Conservation (phyloP, 2,888 invertebrate genomes). For the Parelbella ahira region DNA sequence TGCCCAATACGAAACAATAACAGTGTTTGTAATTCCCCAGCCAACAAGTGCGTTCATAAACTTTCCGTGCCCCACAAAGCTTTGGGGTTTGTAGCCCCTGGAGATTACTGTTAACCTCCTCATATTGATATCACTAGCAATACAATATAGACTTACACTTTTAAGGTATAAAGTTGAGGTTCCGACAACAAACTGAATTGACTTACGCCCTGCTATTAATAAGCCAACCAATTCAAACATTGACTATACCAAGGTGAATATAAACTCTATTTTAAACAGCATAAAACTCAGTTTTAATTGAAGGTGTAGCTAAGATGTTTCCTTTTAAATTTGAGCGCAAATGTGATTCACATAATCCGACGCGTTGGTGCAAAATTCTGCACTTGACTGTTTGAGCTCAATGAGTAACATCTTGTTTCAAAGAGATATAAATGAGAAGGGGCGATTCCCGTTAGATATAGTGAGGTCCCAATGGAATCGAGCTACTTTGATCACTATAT, state of each 20-base stretch:
- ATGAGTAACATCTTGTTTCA: conserved; percentile 68
- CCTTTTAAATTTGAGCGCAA: conserved; percentile 34
- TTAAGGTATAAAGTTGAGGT: no score
- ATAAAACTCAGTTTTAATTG: conserved; percentile 8
- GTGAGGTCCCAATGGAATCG: conserved; percentile 33
- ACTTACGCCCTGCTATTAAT: no score
- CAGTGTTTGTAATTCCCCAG: conserved; percentile 71
- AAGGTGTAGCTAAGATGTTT: conserved; percentile 4
- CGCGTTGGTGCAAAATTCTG: conserved; percentile 63
- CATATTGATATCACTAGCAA: no score
- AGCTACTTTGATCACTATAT: conserved; percentile 31
- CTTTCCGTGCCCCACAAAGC: conserved; percentile 69
- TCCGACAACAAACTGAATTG: no score
- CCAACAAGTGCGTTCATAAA: conserved; percentile 75
- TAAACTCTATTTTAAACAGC: neutral
- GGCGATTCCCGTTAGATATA: conserved; percentile 31
- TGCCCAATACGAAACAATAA: conserved; percentile 66
- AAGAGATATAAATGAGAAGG: conserved; percentile 43
- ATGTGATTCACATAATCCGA: conserved; percentile 77
- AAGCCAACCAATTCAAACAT: conserved; percentile 2
- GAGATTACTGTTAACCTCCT: conserved; percentile 56
- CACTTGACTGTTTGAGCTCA: conserved; percentile 65
- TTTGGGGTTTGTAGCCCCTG: conserved; percentile 60
- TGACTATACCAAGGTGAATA: neutral
- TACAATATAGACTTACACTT: no score